Conservation (phyloP, 2,797 vertebrate genomes). For the Lophius americanus region DNA sequence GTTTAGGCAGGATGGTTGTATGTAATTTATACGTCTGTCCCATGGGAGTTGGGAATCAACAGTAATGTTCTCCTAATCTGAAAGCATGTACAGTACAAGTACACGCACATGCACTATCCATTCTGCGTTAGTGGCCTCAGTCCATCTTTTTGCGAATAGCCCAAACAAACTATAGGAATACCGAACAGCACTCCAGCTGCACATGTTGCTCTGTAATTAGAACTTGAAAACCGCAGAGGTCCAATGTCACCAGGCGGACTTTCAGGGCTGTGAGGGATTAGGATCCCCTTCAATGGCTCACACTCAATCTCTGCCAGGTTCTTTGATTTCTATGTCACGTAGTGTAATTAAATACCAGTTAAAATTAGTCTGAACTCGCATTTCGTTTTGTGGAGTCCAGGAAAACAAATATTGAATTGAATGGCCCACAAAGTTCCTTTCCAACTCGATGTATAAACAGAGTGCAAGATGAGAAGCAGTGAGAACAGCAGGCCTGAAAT, state of each 20-base stretch:
- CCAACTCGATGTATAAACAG: slow-evolving; percentile 32
- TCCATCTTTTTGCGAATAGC: slow-evolving; percentile 45
- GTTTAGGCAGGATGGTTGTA: slow-evolving; percentile 63
- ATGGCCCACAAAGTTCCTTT: slow-evolving; percentile 45
- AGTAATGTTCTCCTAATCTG: slow-evolving; percentile 37
- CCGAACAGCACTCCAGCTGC: slow-evolving; percentile 45
- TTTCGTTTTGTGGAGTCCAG: slow-evolving; percentile 24
- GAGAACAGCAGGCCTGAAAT: slow-evolving; percentile 35
- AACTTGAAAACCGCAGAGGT: slow-evolving; percentile 20
- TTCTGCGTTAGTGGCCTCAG: slow-evolving; percentile 24
- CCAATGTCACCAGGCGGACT: slow-evolving; percentile 40
- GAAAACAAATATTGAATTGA: slow-evolving; percentile 52
- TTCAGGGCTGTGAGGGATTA: slow-evolving; percentile 46
- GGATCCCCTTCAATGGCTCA: slow-evolving; percentile 30
- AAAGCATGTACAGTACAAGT: slow-evolving; percentile 9
- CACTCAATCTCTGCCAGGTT: slow-evolving; percentile 24
- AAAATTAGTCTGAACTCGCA: slow-evolving; percentile 17
- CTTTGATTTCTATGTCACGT: slow-evolving; percentile 19
- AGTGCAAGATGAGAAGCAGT: slow-evolving; percentile 8
- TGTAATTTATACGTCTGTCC: slow-evolving; percentile 57
- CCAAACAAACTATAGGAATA: slow-evolving; percentile 41
- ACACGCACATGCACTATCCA: background rate
- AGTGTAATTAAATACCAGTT: slow-evolving; percentile 13
- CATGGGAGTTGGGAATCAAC: slow-evolving; percentile 52
- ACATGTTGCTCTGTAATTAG: slow-evolving; percentile 53